phyloP scores from a whole-genome alignment of 2,888 invertebrate genomes.

The Stenichneumon culpator region DNA sequence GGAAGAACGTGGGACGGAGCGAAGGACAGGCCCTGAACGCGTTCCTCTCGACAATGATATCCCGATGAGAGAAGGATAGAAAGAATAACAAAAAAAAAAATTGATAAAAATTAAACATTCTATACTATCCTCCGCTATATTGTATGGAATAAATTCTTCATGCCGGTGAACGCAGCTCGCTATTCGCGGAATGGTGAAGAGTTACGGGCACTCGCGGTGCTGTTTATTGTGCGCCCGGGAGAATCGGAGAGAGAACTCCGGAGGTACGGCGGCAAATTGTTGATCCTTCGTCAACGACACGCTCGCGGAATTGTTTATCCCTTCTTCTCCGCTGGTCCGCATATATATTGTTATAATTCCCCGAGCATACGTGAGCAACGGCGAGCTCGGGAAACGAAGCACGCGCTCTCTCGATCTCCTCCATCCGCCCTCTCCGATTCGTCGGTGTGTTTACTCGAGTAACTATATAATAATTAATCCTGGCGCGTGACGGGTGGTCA shows the following conservation, averaged over 20 bases:
- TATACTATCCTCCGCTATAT: not conserved
- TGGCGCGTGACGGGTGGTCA: constrained; percentile 12
- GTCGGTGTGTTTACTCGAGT: constrained; percentile 28
- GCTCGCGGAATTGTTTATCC: constrained; percentile 32
- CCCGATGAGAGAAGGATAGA: not conserved
- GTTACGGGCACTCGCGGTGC: not conserved
- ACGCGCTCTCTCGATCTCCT: not conserved
- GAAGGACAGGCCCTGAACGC: not conserved
- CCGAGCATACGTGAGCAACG: constrained; percentile 2
- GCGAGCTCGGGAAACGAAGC: constrained; percentile 10
- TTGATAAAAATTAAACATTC: not conserved
- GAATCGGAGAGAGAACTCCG: constrained; percentile 9
- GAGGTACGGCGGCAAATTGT: constrained; percentile 26
- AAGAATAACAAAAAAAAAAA: not conserved
- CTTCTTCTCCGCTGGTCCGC: not conserved
- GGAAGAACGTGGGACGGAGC: constrained; percentile 10
- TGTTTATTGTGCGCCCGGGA: constrained; percentile 15
- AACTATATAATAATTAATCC: constrained; percentile 31
- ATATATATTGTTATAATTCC: not conserved
- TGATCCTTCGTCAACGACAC: constrained; percentile 16
- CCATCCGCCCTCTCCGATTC: not conserved
- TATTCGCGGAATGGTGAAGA: constrained; percentile 7
- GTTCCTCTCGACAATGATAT: constrained; percentile 14
- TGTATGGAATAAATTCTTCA: not conserved
- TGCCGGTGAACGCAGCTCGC: not conserved